Percentiles rank a stretch among this genome's conserved stretches.
These are phyloP conservation scores for Tinea pellionella DNA, from an alignment of 2,888 invertebrate genomes.

Conservation along the genomic window DNA sequence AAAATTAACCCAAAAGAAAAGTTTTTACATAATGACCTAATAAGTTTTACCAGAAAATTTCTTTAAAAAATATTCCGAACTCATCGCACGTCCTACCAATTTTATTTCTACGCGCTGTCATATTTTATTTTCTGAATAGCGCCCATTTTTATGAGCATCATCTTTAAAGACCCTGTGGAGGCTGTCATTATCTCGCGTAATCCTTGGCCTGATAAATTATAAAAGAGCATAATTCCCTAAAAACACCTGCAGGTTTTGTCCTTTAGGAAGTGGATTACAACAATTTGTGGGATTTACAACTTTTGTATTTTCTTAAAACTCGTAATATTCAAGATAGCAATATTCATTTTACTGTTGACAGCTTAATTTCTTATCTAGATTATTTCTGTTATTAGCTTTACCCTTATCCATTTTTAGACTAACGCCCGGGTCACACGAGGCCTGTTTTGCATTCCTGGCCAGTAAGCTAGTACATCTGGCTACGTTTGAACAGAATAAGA, in stretches of 20 bases:
- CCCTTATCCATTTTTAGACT: no score
- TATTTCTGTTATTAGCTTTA: neutral
- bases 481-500: no score
- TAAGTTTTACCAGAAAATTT: neutral
- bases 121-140: neutral
- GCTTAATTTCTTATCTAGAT: neutral
- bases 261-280: neutral
- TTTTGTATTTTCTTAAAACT: neutral
- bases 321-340: neutral
- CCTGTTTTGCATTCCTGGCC: no score
- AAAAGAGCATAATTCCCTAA: neutral
- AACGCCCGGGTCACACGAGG: no score
- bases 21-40: neutral
- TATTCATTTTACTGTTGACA: neutral
- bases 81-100: neutral
- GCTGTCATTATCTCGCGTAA: constrained; percentile 1
- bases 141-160: constrained; percentile 6
- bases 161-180: neutral
- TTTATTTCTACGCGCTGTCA: neutral
- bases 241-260: constrained; percentile 3
- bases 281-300: neutral
- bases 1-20: neutral
- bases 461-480: no score
- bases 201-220: constrained; percentile 11
- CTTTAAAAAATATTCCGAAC: neutral